Base-by-base conservation (phyloP, 2,797 vertebrate species). In the Tarsius wallacei region DNA sequence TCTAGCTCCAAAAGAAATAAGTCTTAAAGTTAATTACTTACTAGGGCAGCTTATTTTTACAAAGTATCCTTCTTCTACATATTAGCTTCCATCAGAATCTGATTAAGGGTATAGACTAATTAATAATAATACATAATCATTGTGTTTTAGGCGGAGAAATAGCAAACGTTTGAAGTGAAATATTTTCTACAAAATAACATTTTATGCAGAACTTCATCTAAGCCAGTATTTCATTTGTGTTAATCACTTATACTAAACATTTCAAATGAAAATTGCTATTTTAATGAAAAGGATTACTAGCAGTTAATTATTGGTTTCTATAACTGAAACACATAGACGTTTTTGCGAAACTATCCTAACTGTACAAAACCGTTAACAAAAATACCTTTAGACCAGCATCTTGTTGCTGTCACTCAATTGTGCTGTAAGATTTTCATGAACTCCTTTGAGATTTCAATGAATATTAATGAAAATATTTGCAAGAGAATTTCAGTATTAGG, bases 391-490 rank as follows among this genome's bases (percentile, higher is more conserved):
- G 2, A 57, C 26, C 5, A 87, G 42, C 26, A 76, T 51, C 42
- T 73, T 24, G 0, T 21, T 93, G 81, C 68, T 95, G 57, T 64
- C 61, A 91, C n/a, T 96, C 89, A 74, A 73, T 59, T 74, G 22
- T 16, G 68, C 21, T 51, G 4, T 33, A 77, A 74, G 12, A 90
- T 77, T 95, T 95, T 83, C 78, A 91, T 49, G 28, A 84, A 93
- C 33, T 91, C 68, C 49, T 61, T 61, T 59, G 49, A 31, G 36
- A 82, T 85, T 95, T 95, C 77, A 73, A 61, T 87, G 19, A 94
- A 91, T 96, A 73, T 74, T 93, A 97, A 96, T 86, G 26, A 68
- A 94, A 92, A 91, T 11, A 73, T 83, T 90, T 91, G 59, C 64
- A 84, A 90, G 78, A 73, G 14, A 42, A 42, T 87, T 57, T 87